Percentiles rank a stretch among this genome's conserved stretches.
These are phyloP conservation scores for Acronicta aceris DNA, from an alignment of 2,888 invertebrate genomes.

Conservation along the genomic window DNA sequence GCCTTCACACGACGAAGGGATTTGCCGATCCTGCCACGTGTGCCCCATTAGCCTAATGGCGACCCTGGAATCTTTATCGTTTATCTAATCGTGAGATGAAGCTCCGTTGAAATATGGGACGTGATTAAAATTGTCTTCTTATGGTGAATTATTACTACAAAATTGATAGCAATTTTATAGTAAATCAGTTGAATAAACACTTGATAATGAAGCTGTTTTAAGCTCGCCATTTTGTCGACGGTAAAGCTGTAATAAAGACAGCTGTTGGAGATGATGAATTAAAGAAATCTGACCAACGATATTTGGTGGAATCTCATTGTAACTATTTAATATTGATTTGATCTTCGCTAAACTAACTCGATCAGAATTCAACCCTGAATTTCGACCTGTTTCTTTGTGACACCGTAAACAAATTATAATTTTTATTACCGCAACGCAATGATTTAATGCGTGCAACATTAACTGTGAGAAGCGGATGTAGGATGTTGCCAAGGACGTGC, in stretches of 20 bases:
- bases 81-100: slow-evolving; percentile 56
- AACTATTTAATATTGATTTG: too few species aligned
- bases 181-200: too few species aligned
- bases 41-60: slow-evolving; percentile 85
- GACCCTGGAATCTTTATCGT: slow-evolving; percentile 77
- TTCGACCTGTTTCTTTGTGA: slow-evolving; percentile 3
- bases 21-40: slow-evolving; percentile 83
- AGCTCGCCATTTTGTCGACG: too few species aligned
- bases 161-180: not conserved
- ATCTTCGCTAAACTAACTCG: not conserved
- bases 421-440: slow-evolving; percentile 59
- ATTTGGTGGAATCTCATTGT: not conserved
- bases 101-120: slow-evolving; percentile 29
- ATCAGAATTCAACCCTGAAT: not conserved
- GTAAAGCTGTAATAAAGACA: not conserved
- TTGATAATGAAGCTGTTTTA: too few species aligned
- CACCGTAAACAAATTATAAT: slow-evolving; percentile 25
- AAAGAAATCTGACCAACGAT: too few species aligned
- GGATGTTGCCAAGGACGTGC: slow-evolving; percentile 84
- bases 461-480: slow-evolving; percentile 86
- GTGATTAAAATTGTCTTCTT: not conserved
- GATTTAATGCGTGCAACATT: slow-evolving; percentile 63
- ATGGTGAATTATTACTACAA: too few species aligned
- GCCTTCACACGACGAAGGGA: slow-evolving; percentile 86
- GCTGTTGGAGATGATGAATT: not conserved